Conservation (phyloP, 2,797 vertebrate genomes). For the Rhinoraja longicauda region DNA sequence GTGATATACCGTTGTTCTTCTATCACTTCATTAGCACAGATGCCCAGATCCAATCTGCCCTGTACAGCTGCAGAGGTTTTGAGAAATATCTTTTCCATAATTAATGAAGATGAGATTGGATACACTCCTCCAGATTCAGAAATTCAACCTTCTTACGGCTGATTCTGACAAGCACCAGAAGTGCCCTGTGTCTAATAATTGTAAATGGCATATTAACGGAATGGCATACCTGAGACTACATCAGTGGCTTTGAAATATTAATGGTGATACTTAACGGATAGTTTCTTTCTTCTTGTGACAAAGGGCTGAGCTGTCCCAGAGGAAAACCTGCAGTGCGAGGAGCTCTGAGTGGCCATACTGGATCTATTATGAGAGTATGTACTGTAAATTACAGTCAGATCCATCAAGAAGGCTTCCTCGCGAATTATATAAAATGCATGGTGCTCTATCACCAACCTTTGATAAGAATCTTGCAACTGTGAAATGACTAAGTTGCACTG, state of each 20-base stretch:
- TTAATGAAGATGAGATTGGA: slow-evolving; percentile 35
- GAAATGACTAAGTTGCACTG: slow-evolving; percentile 20
- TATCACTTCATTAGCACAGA: not conserved
- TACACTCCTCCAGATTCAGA: not conserved
- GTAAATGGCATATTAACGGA: slow-evolving; percentile 14
- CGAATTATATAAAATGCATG: slow-evolving; percentile 27
- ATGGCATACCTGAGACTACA: not conserved
- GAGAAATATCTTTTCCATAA: slow-evolving; percentile 24
- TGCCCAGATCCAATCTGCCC: not conserved
- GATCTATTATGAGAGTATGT: not conserved
- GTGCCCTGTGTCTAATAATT: not conserved
- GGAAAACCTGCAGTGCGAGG: too few species aligned
- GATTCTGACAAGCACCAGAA: not conserved
- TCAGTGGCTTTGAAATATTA: not conserved
- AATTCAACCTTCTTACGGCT: not conserved
- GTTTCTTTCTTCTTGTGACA: not conserved
- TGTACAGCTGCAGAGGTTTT: not conserved
- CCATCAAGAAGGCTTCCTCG: not conserved
- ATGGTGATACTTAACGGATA: not conserved
- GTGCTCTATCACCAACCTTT: not conserved
- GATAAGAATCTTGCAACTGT: not conserved
- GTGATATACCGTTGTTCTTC: not conserved
- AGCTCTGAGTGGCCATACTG: not conserved
- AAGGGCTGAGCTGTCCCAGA: not conserved
- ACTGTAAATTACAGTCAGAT: not conserved